phyloP scores from a whole-genome alignment of 2,888 invertebrate species.

The Disparrhopalites patrizii region DNA sequence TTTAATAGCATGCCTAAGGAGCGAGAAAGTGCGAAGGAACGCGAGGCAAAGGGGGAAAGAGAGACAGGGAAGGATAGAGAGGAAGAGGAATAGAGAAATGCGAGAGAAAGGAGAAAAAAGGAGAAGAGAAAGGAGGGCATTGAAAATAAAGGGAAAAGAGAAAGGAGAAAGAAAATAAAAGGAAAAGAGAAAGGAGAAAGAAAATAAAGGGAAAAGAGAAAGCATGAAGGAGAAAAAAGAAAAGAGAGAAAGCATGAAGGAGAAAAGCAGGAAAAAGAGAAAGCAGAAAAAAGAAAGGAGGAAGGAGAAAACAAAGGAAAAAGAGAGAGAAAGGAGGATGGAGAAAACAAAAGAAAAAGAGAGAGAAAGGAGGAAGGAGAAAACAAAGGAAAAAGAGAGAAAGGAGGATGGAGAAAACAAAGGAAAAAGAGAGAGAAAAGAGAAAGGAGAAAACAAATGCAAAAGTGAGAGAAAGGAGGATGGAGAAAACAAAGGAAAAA shows the following conservation, averaged over 20 bases:
- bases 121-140: not conserved
- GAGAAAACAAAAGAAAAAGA: not conserved
- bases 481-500: too few species aligned
- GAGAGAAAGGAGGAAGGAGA: not conserved
- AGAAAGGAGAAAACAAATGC: too few species aligned
- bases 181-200: not conserved
- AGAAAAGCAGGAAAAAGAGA: too few species aligned
- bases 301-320: not conserved
- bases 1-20: not conserved
- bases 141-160: too few species aligned
- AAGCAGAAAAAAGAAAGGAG: not conserved
- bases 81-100: too few species aligned
- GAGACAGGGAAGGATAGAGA: not conserved
- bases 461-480: too few species aligned
- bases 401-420: too few species aligned
- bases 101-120: not conserved
- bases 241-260: not conserved
- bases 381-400: too few species aligned
- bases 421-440: too few species aligned
- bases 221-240: not conserved
- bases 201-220: too few species aligned
- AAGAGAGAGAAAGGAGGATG: not conserved
- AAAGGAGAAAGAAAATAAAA: not conserved
- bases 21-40: not conserved
- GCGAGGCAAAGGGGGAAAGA: not conserved